Conservation (phyloP, 2,113 vertebrate genomes). For the Cervus canadensis region DNA sequence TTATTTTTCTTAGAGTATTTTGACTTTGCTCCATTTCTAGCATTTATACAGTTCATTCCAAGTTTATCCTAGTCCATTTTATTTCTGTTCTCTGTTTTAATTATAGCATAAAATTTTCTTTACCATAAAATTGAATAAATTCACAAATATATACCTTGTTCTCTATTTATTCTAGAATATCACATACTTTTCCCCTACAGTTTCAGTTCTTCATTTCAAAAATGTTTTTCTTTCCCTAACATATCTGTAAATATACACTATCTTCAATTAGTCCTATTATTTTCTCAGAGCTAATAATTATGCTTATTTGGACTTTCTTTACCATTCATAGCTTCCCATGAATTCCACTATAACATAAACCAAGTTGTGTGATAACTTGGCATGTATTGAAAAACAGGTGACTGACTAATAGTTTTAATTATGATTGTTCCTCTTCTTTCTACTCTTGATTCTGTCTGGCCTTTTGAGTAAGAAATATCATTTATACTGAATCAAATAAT, state of each 20-base stretch:
- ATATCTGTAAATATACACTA: neutral
- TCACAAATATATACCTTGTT: neutral
- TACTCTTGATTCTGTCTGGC: neutral
- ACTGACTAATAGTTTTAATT: neutral
- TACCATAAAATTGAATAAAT: neutral
- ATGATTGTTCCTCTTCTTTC: neutral
- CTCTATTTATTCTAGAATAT: neutral
- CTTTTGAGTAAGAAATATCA: neutral
- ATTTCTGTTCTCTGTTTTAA: neutral
- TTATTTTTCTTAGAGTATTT: neutral
- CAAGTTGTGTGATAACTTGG: neutral
- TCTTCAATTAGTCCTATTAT: neutral
- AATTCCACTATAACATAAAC: neutral
- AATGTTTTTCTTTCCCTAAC: neutral
- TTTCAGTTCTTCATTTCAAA: neutral
- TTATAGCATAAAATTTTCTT: neutral
- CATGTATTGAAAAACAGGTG: neutral
- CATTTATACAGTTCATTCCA: neutral
- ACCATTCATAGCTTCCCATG: neutral
- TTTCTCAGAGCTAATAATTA: neutral
- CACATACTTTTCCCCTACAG: neutral
- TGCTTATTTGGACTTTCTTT: neutral
- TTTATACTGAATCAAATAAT: neutral
- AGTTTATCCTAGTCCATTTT: neutral
- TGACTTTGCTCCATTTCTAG: neutral